phyloP scores from a whole-genome alignment of 2,113 vertebrate genomes.

The Laticauda colubrina region DNA sequence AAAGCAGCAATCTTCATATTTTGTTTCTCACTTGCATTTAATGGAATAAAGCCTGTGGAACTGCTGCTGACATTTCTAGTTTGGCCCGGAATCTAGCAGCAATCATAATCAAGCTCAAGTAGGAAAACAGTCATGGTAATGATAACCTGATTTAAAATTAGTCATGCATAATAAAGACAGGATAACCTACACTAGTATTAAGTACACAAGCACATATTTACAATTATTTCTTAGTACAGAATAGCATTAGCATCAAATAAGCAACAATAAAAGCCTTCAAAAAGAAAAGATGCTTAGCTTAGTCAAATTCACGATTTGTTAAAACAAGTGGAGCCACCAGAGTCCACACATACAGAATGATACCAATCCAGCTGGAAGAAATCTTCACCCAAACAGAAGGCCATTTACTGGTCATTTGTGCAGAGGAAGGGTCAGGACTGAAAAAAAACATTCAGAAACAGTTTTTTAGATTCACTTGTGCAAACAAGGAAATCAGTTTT shows the following conservation, averaged over 20 bases:
- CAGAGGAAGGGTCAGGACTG: constrained; percentile 82
- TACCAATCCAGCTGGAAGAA: constrained; percentile 95
- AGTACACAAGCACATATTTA: constrained; percentile 50
- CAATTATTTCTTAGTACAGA: constrained; percentile 49
- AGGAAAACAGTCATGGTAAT: constrained; percentile 54
- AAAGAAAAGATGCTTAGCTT: constrained; percentile 26
- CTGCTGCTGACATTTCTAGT: constrained; percentile 34
- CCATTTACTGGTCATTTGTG: constrained; percentile 94
- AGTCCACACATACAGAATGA: constrained; percentile 94
- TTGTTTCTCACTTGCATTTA: background rate
- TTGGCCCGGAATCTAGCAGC: constrained; percentile 3
- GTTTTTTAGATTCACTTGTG: background rate
- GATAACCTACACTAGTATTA: constrained; percentile 45
- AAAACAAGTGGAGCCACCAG: constrained; percentile 93
- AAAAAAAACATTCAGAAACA: background rate
- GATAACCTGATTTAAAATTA: constrained; percentile 51
- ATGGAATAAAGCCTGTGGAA: background rate
- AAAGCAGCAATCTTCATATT: background rate
- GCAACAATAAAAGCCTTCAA: background rate
- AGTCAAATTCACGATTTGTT: constrained; percentile 96
- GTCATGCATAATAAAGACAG: constrained; percentile 69
- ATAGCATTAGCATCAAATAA: constrained; percentile 60
- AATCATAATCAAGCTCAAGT: constrained; percentile 47
- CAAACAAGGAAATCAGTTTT: background rate
- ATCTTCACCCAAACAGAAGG: constrained; percentile 99